Evolutionary conservation across 2,888 invertebrate species (phyloP), one percentile per base, ranked within the genome.

Genomic region (Branchipolynoe longqiensis): DNA sequence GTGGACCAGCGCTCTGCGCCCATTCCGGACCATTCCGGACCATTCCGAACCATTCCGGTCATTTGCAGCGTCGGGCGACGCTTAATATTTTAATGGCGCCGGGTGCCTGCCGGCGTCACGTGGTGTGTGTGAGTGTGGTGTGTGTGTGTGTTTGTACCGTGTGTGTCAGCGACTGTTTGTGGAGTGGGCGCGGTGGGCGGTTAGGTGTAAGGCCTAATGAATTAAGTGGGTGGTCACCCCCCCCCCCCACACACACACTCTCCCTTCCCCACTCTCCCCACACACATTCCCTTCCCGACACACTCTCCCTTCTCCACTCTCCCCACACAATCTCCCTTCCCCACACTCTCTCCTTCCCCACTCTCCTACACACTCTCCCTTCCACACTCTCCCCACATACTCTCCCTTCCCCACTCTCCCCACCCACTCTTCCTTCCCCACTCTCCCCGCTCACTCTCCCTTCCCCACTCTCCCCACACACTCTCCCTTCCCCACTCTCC

Each of bases 1-100:
- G 38, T 38, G 69, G 69, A n/a, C 69, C 69, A 69, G 69, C 69
- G 14, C 69, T n/a, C 36, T 36, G 36, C 38, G 69, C 69, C 69
- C 69, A 69, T 69, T 36, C 69, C 36, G 38, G 69, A n/a, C 69
- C 69, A 69, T n/a, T n/a, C n/a, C n/a, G n/a, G n/a, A n/a, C n/a
- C n/a, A n/a, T n/a, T n/a, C n/a, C n/a, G n/a, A n/a, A n/a, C n/a
- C n/a, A n/a, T n/a, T n/a, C n/a, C n/a, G n/a, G n/a, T n/a, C n/a
- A n/a, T 69, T 69, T 69, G 18, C n/a, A n/a, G n/a, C 62, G 62
- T 31, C 31, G 28, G 31, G 62, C 12, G 25, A 25, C 18, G 69
- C 69, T 69, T 69, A 69, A 69, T 69, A 69, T 69, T 69, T 69
- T 69, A 69, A 69, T 69, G 69, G 69, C 36, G 36, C n/a, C 18